Base-by-base conservation (phyloP, 2,113 vertebrate species). In the Agapornis roseicollis region DNA sequence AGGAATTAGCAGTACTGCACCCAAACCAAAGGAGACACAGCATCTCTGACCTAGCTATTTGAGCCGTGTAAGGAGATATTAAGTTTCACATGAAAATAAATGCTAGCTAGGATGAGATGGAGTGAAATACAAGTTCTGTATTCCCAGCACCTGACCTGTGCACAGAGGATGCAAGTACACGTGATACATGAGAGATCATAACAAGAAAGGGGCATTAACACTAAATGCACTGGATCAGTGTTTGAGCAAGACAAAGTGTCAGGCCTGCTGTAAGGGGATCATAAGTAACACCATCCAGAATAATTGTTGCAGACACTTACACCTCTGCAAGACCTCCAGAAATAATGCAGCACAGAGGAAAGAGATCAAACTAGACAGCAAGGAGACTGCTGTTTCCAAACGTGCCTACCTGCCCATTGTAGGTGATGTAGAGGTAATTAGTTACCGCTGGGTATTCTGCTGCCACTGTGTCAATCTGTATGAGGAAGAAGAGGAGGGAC, bases 371-470 rank as follows among this genome's bases (percentile, higher is more conserved):
- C 4, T 39, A 77, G 64, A 27, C 28, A 85, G 60, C 49, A 63
- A 42, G 6, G 44, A 69, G 42, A 31, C 46, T 41, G 28, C 7
- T 88, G 52, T 50, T 95, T 66, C 83, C 5, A 4, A 55, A 18
- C 10, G 47, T 44, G 88, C 98, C 85, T 98, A 99, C 99, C 98
- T 98, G 98, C n/a, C 99, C 99, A 1, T 98, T 98, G 94, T 99
- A 99, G 2, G 99, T 99, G 89, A 99, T 91, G 52, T 99, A 99
- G 44, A 99, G 98, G 85, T 99, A 99, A 97, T 99, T 99, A 80
- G 99, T 99, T 85, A 99, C 98, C 0, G 99, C 98, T 35, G 99
- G 99, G 90, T 99, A 99, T 94, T 99, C 99, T 87, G 99, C 99
- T 90, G 99, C 99, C 94, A 99, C 93, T 1, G 99, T 99, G 95